Conservation (phyloP, 2,888 invertebrate genomes). For the Nowickia ferox region DNA sequence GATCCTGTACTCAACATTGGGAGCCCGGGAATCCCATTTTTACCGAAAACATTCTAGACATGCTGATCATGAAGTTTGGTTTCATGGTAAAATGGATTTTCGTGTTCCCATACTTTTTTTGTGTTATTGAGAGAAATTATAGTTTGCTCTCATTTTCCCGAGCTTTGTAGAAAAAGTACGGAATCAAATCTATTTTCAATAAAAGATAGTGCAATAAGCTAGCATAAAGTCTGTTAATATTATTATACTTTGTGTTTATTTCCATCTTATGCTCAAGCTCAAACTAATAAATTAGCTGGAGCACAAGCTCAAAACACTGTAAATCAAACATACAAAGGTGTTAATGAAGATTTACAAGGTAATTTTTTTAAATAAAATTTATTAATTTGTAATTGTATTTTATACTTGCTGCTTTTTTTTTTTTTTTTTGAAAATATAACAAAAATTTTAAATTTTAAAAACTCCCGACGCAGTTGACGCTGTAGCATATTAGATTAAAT, state of each 20-base stretch:
- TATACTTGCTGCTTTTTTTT: slow-evolving; percentile 2
- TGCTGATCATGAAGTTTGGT: no score
- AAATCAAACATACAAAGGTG: slow-evolving; percentile 64
- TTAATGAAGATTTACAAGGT: slow-evolving; percentile 66
- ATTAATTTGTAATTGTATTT: neutral
- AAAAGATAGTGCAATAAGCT: neutral
- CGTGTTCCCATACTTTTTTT: no score
- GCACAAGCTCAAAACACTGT: slow-evolving; percentile 73
- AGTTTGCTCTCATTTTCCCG: no score
- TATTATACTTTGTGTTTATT: slow-evolving; percentile 63
- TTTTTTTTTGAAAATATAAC: neutral
- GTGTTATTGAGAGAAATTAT: no score
- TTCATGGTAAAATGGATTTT: no score
- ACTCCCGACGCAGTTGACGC: no score
- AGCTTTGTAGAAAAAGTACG: no score
- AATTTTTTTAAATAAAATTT: slow-evolving; percentile 26
- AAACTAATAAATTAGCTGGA: slow-evolving; percentile 77
- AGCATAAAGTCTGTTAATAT: slow-evolving; percentile 52
- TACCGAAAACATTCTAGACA: no score
- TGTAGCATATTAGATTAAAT: no score
- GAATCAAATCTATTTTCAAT: neutral
- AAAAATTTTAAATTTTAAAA: neutral
- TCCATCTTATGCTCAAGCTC: slow-evolving; percentile 75
- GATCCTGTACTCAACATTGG: no score
- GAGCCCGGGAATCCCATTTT: no score